phyloP scores from a whole-genome alignment of 2,797 vertebrate species.

The Hephaestus fuliginosus region DNA sequence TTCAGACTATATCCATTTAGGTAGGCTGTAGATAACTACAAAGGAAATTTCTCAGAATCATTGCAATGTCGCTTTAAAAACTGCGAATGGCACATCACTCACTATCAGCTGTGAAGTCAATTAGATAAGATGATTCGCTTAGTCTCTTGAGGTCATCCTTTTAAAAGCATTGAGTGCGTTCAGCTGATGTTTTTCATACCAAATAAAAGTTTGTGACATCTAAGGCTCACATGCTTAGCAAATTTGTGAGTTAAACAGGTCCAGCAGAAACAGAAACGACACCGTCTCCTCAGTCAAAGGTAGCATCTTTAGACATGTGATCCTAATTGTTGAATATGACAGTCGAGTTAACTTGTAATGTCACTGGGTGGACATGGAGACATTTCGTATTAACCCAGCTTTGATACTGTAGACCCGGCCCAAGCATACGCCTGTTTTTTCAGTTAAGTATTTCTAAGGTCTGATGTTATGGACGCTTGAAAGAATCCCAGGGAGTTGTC shows the following conservation, averaged over 20 bases:
- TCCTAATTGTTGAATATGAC: background rate
- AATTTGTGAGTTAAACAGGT: background rate
- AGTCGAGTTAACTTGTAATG: slow-evolving; percentile 22
- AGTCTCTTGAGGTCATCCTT: background rate
- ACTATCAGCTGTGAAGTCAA: slow-evolving; percentile 1
- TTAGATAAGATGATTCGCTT: background rate
- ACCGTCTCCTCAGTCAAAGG: background rate
- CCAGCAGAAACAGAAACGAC: background rate
- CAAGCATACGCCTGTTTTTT: background rate
- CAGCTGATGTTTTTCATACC: background rate
- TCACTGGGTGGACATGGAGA: slow-evolving; percentile 9
- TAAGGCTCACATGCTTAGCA: too few relatives aligned
- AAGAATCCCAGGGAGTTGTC: background rate
- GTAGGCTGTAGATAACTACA: background rate
- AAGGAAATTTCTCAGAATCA: slow-evolving; percentile 18
- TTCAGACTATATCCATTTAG: background rate
- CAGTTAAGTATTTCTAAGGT: background rate
- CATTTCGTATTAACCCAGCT: slow-evolving; percentile 19
- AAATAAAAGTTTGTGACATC: background rate
- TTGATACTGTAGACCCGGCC: background rate
- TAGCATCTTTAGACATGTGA: background rate
- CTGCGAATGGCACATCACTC: slow-evolving; percentile 1
- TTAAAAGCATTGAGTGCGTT: background rate
- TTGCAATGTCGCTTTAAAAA: background rate
- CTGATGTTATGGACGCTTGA: background rate